Evolutionary conservation across 2,113 vertebrate genomes (phyloP), one percentile per base, ranked within the genome.

Genomic region (Toxostoma redivivum): DNA sequence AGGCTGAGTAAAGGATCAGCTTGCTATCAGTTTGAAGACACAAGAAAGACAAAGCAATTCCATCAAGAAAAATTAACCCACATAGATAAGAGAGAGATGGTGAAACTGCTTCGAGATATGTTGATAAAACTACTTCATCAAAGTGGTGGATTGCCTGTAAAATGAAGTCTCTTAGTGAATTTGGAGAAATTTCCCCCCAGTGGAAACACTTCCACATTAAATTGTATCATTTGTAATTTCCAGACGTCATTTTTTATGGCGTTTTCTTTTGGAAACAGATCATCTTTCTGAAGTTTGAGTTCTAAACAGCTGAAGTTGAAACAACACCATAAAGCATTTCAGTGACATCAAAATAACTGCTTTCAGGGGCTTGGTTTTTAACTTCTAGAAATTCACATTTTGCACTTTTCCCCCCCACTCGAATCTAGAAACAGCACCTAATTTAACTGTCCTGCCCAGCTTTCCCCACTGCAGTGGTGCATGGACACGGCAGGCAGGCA

Each of bases 11-110:
- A 80, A 91, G 82, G 79, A 94, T 96, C 90, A 91, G 67, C 96
- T 88, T 53, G 84, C 93, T 91, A 96, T 92, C 93, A 90, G 79
- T 90, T 86, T 61, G 69, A 94, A 95, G 88, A 86, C 88, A 95
- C 45, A 30, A 94, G 93, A 69, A 44, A 97, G 92, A 97, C 95
- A 97, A 97, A 95, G 86, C 74, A 45, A 60, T 90, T 97, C 94
- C 88, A 76, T 79, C 74, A 67, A 38, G 86, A 93, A 95, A 97
- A 96, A 96, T 96, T 95, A 94, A 92, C 94, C 79, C 83, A 89
- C 79, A 60, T 44, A 95, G 96, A 92, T 93, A 94, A 95, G 64
- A 51, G 79, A 53, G 4, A 50, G 88, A 81, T 78, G 65, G 48
- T 40, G 69, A 95, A 96, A 94, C 76, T 45, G 40, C 56, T 94